Conservation (phyloP, 2,888 invertebrate genomes). For the Leistus spinibarbis region DNA sequence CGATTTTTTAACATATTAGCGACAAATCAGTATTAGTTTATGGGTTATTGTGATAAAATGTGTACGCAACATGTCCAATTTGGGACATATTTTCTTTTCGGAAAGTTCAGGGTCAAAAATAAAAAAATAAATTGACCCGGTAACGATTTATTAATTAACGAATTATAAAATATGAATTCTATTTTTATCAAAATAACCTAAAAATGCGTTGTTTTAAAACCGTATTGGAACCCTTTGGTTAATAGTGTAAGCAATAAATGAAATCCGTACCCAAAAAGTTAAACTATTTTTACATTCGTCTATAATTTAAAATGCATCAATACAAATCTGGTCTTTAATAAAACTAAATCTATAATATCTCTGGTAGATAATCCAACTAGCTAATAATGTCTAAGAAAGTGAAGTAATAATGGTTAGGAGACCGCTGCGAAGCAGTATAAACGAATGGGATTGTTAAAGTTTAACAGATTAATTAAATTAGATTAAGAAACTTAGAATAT, state of each 20-base stretch:
- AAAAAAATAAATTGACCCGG: too few species aligned
- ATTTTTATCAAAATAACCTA: too few species aligned
- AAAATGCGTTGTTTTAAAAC: too few species aligned
- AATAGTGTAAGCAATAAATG: neutral
- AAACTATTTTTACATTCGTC: neutral
- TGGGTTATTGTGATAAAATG: too few species aligned
- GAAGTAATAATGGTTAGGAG: slow-evolving; percentile 16
- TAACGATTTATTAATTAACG: too few species aligned
- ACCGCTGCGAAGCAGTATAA: slow-evolving; percentile 23
- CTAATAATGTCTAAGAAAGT: neutral
- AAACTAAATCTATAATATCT: neutral
- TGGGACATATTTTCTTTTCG: too few species aligned
- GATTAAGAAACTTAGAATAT: slow-evolving; percentile 5
- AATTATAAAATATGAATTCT: too few species aligned
- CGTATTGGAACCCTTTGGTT: neutral
- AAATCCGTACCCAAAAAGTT: neutral
- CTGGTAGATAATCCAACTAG: neutral
- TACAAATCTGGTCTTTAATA: neutral
- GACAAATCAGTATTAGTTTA: neutral
- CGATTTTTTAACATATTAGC: neutral
- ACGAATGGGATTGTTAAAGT: slow-evolving; percentile 30
- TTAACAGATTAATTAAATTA: slow-evolving; percentile 31
- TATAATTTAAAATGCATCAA: neutral
- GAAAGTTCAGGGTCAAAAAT: too few species aligned
- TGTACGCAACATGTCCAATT: too few species aligned